A percentile compares a stretch with the other conserved stretches of the same genome.
These are phyloP conservation scores for Sebastes itinus DNA, from an alignment of 2,797 vertebrate species.

Conservation along the genomic window DNA sequence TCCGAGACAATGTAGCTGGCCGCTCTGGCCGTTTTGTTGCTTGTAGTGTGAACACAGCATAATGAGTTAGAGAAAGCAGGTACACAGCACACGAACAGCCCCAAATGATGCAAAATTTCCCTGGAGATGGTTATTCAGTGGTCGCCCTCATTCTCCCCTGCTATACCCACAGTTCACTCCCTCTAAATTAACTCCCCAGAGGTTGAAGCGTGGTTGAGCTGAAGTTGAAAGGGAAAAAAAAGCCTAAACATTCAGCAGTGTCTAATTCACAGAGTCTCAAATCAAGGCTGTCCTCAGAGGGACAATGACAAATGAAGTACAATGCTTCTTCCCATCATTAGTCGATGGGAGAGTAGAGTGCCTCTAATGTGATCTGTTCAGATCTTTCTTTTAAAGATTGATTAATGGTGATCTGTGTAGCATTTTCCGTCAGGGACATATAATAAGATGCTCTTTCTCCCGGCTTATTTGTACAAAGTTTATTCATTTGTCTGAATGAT, in stretches of 20 bases:
- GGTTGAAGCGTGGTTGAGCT: conserved; percentile 17
- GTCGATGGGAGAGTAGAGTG: conserved; percentile 29
- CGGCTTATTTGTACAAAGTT: conserved; percentile 12
- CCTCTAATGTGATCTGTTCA: conserved; percentile 44
- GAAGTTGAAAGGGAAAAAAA: conserved; percentile 30
- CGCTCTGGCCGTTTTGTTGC: too few species aligned
- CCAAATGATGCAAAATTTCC: conserved; percentile 12
- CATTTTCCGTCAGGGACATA: conserved; percentile 31
- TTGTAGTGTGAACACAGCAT: too few species aligned
- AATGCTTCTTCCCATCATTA: conserved; percentile 30
- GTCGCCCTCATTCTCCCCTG: conserved; percentile 20
- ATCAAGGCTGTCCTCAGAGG: conserved; percentile 12
- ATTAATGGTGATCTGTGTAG: conserved; percentile 40
- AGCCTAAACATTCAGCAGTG: not conserved
- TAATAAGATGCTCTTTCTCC: conserved; percentile 24
- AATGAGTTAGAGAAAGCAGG: conserved; percentile 6
- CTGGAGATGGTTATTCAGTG: conserved; percentile 28
- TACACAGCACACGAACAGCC: not conserved
- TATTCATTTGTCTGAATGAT: conserved; percentile 57
- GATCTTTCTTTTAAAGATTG: conserved; percentile 44
- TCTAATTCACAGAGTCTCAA: conserved; percentile 31
- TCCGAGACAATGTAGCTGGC: too few species aligned
- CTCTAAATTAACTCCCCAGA: conserved; percentile 36
- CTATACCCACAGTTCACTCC: conserved; percentile 12
- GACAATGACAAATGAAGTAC: conserved; percentile 52